A percentile compares a stretch with the other conserved stretches of the same genome.
phyloP scores from a whole-genome alignment of 2,888 invertebrate genomes.

The Agrotis exclamationis region DNA sequence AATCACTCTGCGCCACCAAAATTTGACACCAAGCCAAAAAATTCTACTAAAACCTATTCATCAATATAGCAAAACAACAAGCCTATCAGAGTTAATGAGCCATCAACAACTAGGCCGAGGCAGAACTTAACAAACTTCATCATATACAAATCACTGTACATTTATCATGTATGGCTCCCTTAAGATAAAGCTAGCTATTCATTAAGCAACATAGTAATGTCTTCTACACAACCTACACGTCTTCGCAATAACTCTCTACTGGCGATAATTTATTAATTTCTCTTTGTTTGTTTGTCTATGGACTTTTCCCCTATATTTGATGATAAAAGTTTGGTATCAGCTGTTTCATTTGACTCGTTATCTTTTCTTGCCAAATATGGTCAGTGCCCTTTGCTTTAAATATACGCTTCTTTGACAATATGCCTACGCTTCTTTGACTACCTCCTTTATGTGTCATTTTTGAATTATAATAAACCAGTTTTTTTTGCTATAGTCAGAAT shows the following conservation, averaged over 20 bases:
- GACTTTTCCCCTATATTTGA: constrained; percentile 74
- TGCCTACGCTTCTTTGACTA: background rate
- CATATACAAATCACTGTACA: constrained; percentile 70
- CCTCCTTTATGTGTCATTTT: background rate
- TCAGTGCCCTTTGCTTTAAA: background rate
- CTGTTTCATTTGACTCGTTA: constrained; percentile 28
- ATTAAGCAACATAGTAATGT: constrained; percentile 78
- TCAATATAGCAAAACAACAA: constrained; percentile 48
- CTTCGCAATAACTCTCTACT: constrained; percentile 74
- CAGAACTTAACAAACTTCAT: constrained; percentile 63
- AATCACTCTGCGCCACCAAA: constrained; percentile 6
- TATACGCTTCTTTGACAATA: background rate
- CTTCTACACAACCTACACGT: constrained; percentile 77
- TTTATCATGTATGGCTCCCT: constrained; percentile 77
- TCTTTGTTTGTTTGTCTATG: constrained; percentile 83
- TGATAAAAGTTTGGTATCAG: constrained; percentile 59
- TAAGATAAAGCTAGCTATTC: constrained; percentile 77
- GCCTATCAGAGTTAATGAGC: constrained; percentile 51
- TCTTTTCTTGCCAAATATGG: background rate
- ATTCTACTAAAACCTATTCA: constrained; percentile 12
- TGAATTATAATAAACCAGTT: background rate
- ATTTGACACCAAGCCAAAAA: constrained; percentile 34
- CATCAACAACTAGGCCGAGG: constrained; percentile 48
- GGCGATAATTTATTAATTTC: constrained; percentile 89
- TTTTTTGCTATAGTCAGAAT: background rate